These are phyloP conservation scores for Drosophila navojoa DNA, from an alignment of 1,140 invertebrate genomes.

Conservation along the genomic window DNA sequence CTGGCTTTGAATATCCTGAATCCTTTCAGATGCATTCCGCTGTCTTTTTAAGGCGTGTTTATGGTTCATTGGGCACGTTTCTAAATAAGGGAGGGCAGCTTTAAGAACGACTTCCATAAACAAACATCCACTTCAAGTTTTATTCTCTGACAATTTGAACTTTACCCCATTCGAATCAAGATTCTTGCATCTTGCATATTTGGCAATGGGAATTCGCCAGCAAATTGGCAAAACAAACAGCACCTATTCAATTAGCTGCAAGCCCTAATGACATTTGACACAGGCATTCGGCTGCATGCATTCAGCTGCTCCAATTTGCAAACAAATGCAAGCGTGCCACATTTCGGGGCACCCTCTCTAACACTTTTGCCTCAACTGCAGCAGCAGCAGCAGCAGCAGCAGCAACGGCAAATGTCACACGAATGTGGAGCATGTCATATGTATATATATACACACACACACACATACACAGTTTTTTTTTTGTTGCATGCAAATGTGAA, in stretches of 20 bases:
- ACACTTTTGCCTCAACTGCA: constrained; percentile 51
- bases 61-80: too few relatives aligned
- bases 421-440: constrained; percentile 78
- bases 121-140: too few relatives aligned
- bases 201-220: not conserved
- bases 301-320: constrained; percentile 29
- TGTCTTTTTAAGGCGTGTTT: too few relatives aligned
- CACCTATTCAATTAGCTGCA: constrained; percentile 44
- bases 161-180: not conserved
- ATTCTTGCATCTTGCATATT: not conserved
- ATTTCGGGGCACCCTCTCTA: constrained; percentile 50
- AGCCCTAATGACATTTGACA: constrained; percentile 42
- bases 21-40: too few relatives aligned
- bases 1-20: too few relatives aligned
- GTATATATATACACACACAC: not conserved
- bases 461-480: not conserved
- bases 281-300: not conserved
- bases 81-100: too few relatives aligned
- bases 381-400: constrained; percentile 43
- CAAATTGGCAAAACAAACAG: constrained; percentile 15
- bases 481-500: constrained; percentile 60
- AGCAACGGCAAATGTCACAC: constrained; percentile 65
- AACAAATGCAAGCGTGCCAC: constrained; percentile 24
- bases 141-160: not conserved
- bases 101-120: too few relatives aligned